These are phyloP conservation scores for Limanda limanda DNA, from an alignment of 2,113 vertebrate species.

Conservation along the genomic window DNA sequence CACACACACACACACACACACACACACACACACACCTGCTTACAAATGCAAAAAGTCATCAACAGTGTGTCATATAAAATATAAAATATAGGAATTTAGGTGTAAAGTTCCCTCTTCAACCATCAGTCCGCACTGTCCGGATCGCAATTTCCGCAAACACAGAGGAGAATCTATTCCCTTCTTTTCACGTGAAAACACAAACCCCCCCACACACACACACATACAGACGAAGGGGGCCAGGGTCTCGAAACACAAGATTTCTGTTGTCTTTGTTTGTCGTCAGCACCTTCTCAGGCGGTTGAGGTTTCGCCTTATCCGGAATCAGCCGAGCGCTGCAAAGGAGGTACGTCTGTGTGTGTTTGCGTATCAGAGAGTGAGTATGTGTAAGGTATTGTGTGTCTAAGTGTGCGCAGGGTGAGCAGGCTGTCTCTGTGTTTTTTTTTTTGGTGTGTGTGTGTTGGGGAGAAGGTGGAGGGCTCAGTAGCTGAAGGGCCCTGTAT, in stretches of 20 bases:
- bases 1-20: too few species aligned
- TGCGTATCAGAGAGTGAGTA: constrained; percentile 43
- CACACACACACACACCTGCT: constrained; percentile 38
- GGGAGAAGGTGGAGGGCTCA: constrained; percentile 56
- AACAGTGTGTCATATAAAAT: background rate
- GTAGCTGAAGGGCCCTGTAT: constrained; percentile 81
- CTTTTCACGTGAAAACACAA: background rate
- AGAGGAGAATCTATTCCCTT: background rate
- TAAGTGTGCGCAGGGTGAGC: constrained; percentile 42
- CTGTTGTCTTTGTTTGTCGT: constrained; percentile 80
- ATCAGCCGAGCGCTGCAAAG: constrained; percentile 66
- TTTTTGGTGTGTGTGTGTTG: background rate
- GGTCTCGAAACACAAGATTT: constrained; percentile 72
- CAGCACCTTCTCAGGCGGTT: constrained; percentile 83
- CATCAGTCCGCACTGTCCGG: background rate
- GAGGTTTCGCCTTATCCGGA: constrained; percentile 77
- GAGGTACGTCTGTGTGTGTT: constrained; percentile 64
- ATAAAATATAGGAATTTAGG: constrained; percentile 3
- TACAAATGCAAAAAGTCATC: constrained; percentile 27
- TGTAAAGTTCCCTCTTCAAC: constrained; percentile 10
- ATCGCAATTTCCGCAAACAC: background rate
- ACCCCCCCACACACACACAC: constrained; percentile 8
- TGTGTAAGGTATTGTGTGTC: constrained; percentile 55
- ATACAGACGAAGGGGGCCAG: constrained; percentile 17
- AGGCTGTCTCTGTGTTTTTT: constrained; percentile 18